Percentiles rank a stretch among this genome's conserved stretches.
These are phyloP conservation scores for Tachina lurida DNA, from an alignment of 2,888 invertebrate species.

Conservation along the genomic window DNA sequence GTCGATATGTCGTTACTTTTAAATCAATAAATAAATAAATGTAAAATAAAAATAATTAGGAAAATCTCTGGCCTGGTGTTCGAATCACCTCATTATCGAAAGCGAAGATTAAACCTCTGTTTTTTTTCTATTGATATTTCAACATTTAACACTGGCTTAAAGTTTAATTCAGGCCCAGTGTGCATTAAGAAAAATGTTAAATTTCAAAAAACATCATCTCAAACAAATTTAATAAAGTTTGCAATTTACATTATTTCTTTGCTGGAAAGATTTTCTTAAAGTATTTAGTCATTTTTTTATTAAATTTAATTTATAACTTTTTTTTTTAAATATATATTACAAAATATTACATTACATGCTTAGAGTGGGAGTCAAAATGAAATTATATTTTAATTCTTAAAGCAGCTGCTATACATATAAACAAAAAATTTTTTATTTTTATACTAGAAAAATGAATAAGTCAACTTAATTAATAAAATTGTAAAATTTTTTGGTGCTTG, in stretches of 20 bases:
- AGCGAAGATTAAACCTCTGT: too few relatives aligned
- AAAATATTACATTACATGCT: conserved; percentile 31
- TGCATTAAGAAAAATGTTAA: not conserved
- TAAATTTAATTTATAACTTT: not conserved
- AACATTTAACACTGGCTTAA: not conserved
- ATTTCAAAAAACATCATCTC: not conserved
- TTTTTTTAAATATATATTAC: not conserved
- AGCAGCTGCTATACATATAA: not conserved
- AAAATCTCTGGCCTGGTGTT: too few relatives aligned
- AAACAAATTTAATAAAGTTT: conserved; percentile 5
- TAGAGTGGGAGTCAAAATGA: not conserved
- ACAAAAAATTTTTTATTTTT: not conserved
- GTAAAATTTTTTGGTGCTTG: conserved; percentile 41
- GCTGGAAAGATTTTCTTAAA: conserved; percentile 22
- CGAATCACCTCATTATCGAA: too few relatives aligned
- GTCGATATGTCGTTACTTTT: too few relatives aligned
- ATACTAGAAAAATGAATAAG: not conserved
- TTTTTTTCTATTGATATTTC: too few relatives aligned
- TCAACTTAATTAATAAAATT: not conserved
- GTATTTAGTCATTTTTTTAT: conserved; percentile 18
- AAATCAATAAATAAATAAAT: too few relatives aligned
- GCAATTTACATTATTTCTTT: conserved; percentile 4
- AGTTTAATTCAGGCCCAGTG: not conserved
- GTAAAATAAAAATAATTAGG: too few relatives aligned
- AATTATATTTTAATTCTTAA: conserved; percentile 3